A percentile compares a stretch with the other conserved stretches of the same genome.
phyloP scores from a whole-genome alignment of 2,888 invertebrate species.

The Acrobasis consociella region DNA sequence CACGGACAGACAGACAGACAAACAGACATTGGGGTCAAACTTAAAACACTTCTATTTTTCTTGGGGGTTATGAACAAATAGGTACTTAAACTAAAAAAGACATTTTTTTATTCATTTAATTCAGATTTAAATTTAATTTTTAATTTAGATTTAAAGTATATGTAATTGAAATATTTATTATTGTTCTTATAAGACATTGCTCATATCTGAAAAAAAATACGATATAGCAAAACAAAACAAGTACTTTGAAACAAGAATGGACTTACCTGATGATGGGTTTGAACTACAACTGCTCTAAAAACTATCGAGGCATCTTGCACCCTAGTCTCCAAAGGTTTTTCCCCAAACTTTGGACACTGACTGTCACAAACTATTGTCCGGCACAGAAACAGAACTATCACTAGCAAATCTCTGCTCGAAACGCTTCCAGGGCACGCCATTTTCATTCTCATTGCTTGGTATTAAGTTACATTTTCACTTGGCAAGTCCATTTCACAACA shows the following conservation, averaged over 20 bases:
- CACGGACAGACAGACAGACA: too few relatives aligned
- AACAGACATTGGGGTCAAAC: too few relatives aligned
- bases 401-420: conserved; percentile 61
- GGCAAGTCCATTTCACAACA: conserved; percentile 60
- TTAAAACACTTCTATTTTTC: too few relatives aligned
- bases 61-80: too few relatives aligned
- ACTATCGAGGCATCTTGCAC: conserved; percentile 80
- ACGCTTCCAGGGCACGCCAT: conserved; percentile 63
- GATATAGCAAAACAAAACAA: too few relatives aligned
- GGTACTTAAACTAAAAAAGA: too few relatives aligned
- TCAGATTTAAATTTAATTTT: too few relatives aligned
- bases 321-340: conserved; percentile 77
- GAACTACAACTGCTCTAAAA: conserved; percentile 77
- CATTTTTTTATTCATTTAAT: too few relatives aligned
- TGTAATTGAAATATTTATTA: too few relatives aligned
- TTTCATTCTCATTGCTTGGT: conserved; percentile 45
- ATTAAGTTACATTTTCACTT: conserved; percentile 61
- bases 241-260: not conserved
- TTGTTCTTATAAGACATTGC: too few relatives aligned
- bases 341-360: conserved; percentile 78
- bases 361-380: conserved; percentile 78
- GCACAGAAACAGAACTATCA: conserved; percentile 68
- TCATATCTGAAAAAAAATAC: too few relatives aligned
- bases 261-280: conserved; percentile 72
- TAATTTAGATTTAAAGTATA: too few relatives aligned